These are phyloP conservation scores for Baryphthengus martii DNA, from an alignment of 2,113 vertebrate genomes.

Conservation along the genomic window DNA sequence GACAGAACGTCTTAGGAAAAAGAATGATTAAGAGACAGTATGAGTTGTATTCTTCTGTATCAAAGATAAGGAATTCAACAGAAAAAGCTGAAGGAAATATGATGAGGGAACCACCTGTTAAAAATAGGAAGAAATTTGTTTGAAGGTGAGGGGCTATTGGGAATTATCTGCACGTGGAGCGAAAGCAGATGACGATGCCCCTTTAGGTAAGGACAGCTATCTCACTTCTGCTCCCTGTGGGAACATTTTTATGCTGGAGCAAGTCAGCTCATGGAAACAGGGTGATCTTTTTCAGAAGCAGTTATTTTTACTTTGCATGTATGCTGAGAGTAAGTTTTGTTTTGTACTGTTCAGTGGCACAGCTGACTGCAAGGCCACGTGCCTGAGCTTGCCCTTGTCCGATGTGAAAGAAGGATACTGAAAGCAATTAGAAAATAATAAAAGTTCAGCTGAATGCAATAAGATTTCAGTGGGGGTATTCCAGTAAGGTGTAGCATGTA, in stretches of 20 bases:
- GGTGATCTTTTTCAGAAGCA: neutral
- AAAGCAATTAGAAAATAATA: neutral
- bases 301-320: neutral
- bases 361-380: neutral
- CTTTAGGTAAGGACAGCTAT: neutral
- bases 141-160: neutral
- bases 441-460: neutral
- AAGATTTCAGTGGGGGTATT: neutral
- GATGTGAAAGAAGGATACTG: neutral
- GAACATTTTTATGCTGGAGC: neutral
- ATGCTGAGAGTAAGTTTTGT: neutral
- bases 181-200: neutral
- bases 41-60: neutral
- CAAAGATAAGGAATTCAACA: neutral
- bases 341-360: neutral
- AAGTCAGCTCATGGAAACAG: neutral
- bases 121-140: neutral
- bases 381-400: neutral
- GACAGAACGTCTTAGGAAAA: neutral
- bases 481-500: neutral
- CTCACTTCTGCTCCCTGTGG: accelerated
- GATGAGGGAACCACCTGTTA: neutral
- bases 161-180: neutral
- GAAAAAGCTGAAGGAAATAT: neutral
- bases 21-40: neutral